These are phyloP conservation scores for Lasioglossum baleicum DNA, from an alignment of 1,140 invertebrate genomes.

Conservation along the genomic window DNA sequence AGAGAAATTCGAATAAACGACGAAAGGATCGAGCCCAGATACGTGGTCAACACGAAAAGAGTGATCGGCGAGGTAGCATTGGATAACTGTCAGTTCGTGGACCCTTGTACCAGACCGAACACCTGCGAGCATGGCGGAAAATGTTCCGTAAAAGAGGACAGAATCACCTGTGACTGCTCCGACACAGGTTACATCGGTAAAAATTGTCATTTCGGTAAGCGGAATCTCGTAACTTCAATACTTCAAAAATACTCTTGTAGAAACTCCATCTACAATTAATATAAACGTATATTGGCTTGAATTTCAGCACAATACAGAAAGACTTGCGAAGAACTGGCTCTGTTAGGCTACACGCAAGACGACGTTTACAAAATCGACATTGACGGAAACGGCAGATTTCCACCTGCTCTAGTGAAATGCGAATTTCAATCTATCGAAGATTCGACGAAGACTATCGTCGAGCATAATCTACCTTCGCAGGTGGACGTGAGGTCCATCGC, in stretches of 20 bases:
- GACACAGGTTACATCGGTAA: constrained; percentile 93
- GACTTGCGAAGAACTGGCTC: constrained; percentile 94
- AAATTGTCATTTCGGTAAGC: constrained; percentile 93
- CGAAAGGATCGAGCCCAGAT: constrained; percentile 81
- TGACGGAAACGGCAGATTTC: constrained; percentile 94
- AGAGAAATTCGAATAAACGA: constrained; percentile 91
- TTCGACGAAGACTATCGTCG: constrained; percentile 93
- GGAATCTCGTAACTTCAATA: neutral
- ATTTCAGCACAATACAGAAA: constrained; percentile 88
- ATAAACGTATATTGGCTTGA: no score
- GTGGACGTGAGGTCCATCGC: constrained; percentile 89
- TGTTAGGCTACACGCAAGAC: constrained; percentile 90
- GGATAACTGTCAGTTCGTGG: constrained; percentile 94
- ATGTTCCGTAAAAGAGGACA: constrained; percentile 93
- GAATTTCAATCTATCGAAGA: constrained; percentile 93
- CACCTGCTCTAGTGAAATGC: constrained; percentile 93
- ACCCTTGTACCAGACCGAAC: constrained; percentile 92
- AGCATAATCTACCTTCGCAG: constrained; percentile 95
- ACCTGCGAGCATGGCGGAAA: constrained; percentile 95
- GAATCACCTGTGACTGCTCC: constrained; percentile 92
- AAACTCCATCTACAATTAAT: neutral
- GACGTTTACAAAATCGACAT: constrained; percentile 95
- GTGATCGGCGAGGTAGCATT: constrained; percentile 92
- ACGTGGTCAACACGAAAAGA: constrained; percentile 89
- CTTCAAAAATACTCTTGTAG: no score